Percentiles rank a stretch among this genome's conserved stretches.
These are phyloP conservation scores for Vannuccia rotundouncinata DNA, from an alignment of 2,888 invertebrate genomes.

Conservation along the genomic window DNA sequence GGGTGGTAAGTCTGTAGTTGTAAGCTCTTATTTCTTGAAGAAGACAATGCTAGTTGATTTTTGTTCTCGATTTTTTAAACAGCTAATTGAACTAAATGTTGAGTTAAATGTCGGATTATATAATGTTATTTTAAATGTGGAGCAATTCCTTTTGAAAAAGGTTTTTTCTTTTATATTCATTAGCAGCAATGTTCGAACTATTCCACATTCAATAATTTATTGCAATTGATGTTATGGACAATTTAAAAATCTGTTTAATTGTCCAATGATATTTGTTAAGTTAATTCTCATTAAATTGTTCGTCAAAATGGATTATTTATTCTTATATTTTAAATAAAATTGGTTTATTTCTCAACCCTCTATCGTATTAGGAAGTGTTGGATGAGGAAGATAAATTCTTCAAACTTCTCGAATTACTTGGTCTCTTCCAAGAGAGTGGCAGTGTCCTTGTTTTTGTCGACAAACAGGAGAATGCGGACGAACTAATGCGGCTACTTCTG, in stretches of 20 bases:
- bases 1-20: conserved; percentile 64
- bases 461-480: conserved; percentile 93
- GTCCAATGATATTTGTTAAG: background rate
- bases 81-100: background rate
- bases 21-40: background rate
- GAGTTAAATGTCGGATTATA: background rate
- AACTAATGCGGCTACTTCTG: conserved; percentile 76
- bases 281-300: background rate
- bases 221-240: too few relatives aligned
- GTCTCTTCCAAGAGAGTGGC: conserved; percentile 81
- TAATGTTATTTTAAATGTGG: background rate
- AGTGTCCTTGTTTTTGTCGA: conserved; percentile 94
- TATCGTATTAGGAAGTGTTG: conserved; percentile 64
- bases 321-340: too few relatives aligned
- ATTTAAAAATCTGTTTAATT: too few relatives aligned
- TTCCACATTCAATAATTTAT: too few relatives aligned
- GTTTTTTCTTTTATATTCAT: background rate
- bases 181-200: background rate
- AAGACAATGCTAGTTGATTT: background rate
- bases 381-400: conserved; percentile 96
- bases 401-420: conserved; percentile 92
- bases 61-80: too few relatives aligned
- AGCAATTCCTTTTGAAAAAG: background rate
- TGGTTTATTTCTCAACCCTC: background rate
- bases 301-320: too few relatives aligned